Percentiles rank a stretch among this genome's conserved stretches.
These are phyloP conservation scores for Kuschelorhynchus macadamiae DNA, from an alignment of 2,888 invertebrate genomes.

Conservation along the genomic window DNA sequence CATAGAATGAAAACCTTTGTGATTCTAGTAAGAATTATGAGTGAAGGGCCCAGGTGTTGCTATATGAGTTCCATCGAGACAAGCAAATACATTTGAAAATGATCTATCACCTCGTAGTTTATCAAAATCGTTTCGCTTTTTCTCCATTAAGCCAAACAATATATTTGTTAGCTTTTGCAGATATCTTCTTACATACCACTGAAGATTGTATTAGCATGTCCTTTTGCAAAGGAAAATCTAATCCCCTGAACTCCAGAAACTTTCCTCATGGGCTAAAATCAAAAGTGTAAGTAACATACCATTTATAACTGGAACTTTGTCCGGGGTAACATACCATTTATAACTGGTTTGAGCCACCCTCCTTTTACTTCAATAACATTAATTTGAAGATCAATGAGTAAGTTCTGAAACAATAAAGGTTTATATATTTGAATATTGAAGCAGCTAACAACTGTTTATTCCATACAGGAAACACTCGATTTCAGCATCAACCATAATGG, in stretches of 20 bases:
- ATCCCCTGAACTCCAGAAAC: conserved; percentile 4
- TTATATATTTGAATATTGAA: too few relatives aligned
- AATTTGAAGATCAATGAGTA: too few relatives aligned
- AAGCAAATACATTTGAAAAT: conserved; percentile 20
- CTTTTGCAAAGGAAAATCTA: neutral
- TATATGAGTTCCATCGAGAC: conserved; percentile 14
- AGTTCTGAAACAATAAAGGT: too few relatives aligned
- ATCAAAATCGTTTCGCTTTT: neutral
- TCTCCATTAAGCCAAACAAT: neutral
- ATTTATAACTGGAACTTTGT: too few relatives aligned
- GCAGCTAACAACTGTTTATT: too few relatives aligned
- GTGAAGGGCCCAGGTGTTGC: conserved; percentile 7
- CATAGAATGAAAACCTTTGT: conserved; percentile 15
- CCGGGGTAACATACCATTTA: too few relatives aligned
- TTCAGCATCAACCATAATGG: too few relatives aligned
- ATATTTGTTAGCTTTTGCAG: neutral
- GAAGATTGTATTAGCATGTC: neutral
- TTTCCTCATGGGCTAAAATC: conserved; percentile 13
- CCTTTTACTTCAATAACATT: too few relatives aligned
- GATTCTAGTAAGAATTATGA: conserved; percentile 21
- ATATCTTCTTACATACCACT: conserved; percentile 12
- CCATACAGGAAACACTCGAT: too few relatives aligned
- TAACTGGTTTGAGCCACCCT: too few relatives aligned
- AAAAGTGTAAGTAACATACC: conserved; percentile 15
- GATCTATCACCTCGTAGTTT: neutral